Conservation (phyloP, 2,113 vertebrate genomes). For the Eclectus roratus region DNA sequence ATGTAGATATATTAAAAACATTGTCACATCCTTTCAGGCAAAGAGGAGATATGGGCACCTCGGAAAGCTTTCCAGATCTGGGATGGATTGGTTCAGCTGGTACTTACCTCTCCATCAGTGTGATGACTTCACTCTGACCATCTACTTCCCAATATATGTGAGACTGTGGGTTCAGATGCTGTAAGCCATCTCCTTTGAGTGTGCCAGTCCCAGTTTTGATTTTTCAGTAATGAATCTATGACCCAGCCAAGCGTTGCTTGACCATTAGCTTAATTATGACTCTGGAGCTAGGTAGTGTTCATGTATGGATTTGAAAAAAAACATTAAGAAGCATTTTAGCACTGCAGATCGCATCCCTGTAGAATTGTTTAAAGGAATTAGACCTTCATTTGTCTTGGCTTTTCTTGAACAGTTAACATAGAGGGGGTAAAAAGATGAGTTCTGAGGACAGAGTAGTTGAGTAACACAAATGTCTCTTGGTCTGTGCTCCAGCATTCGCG, state of each 20-base stretch:
- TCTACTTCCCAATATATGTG: rapidly evolving
- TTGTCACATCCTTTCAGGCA: neutral
- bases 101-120: neutral
- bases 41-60: neutral
- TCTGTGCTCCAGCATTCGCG: neutral
- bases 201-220: neutral
- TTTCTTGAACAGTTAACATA: neutral
- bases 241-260: neutral
- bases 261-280: neutral
- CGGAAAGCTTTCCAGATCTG: neutral
- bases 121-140: neutral
- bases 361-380: neutral
- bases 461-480: neutral
- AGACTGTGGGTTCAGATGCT: neutral
- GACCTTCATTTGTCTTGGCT: neutral
- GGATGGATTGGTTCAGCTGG: neutral
- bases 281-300: neutral
- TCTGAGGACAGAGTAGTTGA: neutral
- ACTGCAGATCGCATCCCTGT: neutral
- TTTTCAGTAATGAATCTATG: neutral
- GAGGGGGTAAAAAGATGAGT: neutral
- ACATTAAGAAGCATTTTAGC: neutral
- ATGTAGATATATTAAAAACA: neutral
- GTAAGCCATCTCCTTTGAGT: neutral
- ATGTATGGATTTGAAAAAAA: neutral